Evolutionary conservation across 2,797 vertebrate genomes (phyloP).

Genomic region (Danio tinwini): DNA sequence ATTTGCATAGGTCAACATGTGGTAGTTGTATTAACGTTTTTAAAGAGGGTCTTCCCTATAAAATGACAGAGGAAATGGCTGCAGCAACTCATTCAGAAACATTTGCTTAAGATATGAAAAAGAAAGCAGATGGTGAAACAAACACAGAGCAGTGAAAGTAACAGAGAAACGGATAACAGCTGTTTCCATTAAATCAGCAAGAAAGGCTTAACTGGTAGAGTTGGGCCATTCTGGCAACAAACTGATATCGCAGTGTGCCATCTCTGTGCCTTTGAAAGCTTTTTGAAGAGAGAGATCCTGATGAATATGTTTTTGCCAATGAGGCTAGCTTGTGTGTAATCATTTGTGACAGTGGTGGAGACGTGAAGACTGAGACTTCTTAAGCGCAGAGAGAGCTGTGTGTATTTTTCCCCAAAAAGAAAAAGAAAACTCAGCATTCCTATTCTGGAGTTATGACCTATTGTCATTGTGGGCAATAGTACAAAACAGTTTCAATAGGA

Average conservation of each 20-base stretch:
- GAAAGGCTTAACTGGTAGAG: slow-evolving; percentile 17
- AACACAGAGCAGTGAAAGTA: slow-evolving; percentile 43
- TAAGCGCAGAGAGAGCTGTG: slow-evolving; percentile 69
- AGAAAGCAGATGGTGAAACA: slow-evolving; percentile 53
- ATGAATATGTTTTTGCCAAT: slow-evolving; percentile 71
- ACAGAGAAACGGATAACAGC: slow-evolving; percentile 43
- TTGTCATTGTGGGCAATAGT: slow-evolving; percentile 62
- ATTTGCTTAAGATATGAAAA: slow-evolving; percentile 54
- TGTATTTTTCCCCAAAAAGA: slow-evolving; percentile 60
- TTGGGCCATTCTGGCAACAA: slow-evolving; percentile 28
- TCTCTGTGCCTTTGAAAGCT: slow-evolving; percentile 66
- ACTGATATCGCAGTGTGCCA: slow-evolving; percentile 31
- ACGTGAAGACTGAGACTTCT: slow-evolving; percentile 72
- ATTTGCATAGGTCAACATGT: slow-evolving; percentile 39
- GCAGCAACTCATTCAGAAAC: slow-evolving; percentile 48
- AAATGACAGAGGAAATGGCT: slow-evolving; percentile 12
- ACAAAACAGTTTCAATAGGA: slow-evolving; percentile 44
- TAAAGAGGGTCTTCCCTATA: slow-evolving; percentile 22
- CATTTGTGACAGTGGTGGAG: slow-evolving; percentile 78
- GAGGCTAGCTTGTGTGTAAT: slow-evolving; percentile 70
- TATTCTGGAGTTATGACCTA: slow-evolving; percentile 72
- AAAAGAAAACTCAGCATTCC: slow-evolving; percentile 68
- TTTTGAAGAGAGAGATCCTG: slow-evolving; percentile 67
- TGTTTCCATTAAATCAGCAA: slow-evolving; percentile 54
- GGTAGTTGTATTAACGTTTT: slow-evolving; percentile 39